Percentiles rank a stretch among this genome's conserved stretches.
Evolutionary conservation across 2,888 invertebrate genomes (phyloP).

Genomic region (Callyntrura guangdongensis): DNA sequence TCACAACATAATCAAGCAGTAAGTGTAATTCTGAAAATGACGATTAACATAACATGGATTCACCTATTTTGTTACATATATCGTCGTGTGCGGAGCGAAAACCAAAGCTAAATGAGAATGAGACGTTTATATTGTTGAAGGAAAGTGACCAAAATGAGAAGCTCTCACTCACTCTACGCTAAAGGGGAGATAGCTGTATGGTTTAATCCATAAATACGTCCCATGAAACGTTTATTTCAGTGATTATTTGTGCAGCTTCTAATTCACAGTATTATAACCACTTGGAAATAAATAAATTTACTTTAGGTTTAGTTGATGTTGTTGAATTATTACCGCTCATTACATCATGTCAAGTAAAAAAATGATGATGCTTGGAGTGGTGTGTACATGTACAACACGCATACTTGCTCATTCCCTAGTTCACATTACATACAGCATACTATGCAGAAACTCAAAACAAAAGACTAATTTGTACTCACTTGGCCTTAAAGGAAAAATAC

Average conservation of each 20-base stretch:
- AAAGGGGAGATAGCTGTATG: not conserved
- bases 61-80: not conserved
- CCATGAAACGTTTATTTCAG: not conserved
- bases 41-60: not conserved
- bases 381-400: not conserved
- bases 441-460: slow-evolving; percentile 56
- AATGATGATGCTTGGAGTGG: slow-evolving; percentile 66
- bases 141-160: slow-evolving; percentile 11
- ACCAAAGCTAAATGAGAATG: slow-evolving; percentile 14
- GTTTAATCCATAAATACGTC: not conserved
- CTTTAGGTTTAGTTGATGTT: slow-evolving; percentile 40
- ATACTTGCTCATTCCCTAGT: too few relatives aligned
- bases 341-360: slow-evolving; percentile 72
- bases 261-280: not conserved
- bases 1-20: not conserved
- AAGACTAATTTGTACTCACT: slow-evolving; percentile 75
- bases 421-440: not conserved
- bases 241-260: not conserved
- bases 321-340: slow-evolving; percentile 75
- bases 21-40: not conserved
- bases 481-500: slow-evolving; percentile 73
- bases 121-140: not conserved
- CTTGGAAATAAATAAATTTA: slow-evolving; percentile 62
- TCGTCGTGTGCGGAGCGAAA: not conserved
- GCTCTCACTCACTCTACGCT: too few relatives aligned